Evolutionary conservation across 2,113 vertebrate genomes (phyloP).

Genomic region (Cacatua alba): DNA sequence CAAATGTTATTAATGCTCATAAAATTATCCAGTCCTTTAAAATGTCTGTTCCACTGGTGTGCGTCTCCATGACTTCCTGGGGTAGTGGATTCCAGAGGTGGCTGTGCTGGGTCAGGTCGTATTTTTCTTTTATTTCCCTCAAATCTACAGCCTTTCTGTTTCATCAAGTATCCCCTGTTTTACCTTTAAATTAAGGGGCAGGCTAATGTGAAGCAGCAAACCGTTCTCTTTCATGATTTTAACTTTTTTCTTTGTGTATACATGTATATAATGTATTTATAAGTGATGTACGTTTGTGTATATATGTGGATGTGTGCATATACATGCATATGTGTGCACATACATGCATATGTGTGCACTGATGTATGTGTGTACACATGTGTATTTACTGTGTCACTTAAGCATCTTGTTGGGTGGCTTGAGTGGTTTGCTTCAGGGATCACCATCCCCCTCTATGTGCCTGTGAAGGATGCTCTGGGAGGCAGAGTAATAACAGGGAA

Average conservation of each 20-base stretch:
- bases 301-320: not conserved
- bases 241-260: not conserved
- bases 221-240: not conserved
- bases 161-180: not conserved
- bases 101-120: not conserved
- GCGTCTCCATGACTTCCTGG: conserved; percentile 44
- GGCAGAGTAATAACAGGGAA: conserved; percentile 1
- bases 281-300: not conserved
- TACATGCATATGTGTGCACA: not conserved
- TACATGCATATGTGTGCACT: no score
- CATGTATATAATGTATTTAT: not conserved
- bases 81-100: conserved; percentile 30
- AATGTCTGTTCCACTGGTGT: conserved; percentile 45
- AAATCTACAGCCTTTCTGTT: not conserved
- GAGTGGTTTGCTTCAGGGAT: not conserved
- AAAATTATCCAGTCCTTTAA: conserved; percentile 69
- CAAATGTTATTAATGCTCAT: conserved; percentile 74
- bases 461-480: not conserved
- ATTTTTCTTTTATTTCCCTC: conserved; percentile 50
- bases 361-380: accelerated
- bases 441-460: accelerated
- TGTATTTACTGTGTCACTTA: not conserved
- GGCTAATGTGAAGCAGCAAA: not conserved
- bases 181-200: not conserved
- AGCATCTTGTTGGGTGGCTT: not conserved